These are phyloP conservation scores for Psettodes erumei DNA, from an alignment of 2,113 vertebrate species.

Conservation along the genomic window DNA sequence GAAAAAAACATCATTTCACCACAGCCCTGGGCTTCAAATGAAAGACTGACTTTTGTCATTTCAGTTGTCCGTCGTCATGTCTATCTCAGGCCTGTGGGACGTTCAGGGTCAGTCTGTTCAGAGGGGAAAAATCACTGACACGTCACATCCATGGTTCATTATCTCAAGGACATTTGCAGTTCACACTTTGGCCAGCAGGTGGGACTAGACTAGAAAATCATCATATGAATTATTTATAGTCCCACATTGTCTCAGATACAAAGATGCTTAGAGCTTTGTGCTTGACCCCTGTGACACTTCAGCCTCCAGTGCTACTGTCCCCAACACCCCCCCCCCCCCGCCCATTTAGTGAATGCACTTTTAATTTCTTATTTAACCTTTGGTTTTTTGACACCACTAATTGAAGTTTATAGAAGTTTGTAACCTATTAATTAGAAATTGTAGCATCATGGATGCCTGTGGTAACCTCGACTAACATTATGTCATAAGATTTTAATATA, in stretches of 20 bases:
- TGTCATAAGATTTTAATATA: constrained; percentile 39
- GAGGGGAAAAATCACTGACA: constrained; percentile 18
- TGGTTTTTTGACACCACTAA: constrained; percentile 46
- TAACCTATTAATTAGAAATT: constrained; percentile 43
- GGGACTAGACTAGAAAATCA: neutral
- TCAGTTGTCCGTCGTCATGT: neutral
- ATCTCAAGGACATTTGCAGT: constrained; percentile 5
- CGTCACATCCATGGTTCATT: constrained; percentile 15
- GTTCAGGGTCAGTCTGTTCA: constrained; percentile 28
- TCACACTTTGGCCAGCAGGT: constrained; percentile 32
- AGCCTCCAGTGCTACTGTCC: constrained; percentile 11
- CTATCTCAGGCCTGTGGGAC: constrained; percentile 26
- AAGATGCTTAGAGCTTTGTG: neutral
- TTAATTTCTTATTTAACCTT: constrained; percentile 40
- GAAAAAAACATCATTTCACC: constrained; percentile 12
- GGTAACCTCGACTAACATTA: constrained; percentile 48
- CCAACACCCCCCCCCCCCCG: neutral
- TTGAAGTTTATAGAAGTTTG: constrained; percentile 32
- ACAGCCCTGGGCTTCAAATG: neutral
- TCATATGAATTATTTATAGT: neutral
- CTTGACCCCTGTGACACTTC: constrained; percentile 19
- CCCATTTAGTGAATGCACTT: constrained; percentile 61
- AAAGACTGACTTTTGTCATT: neutral
- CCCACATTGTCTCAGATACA: neutral
- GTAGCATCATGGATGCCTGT: constrained; percentile 35